These are phyloP conservation scores for Drosophila tsacasi DNA, from an alignment of 1,140 invertebrate genomes.

Conservation along the genomic window DNA sequence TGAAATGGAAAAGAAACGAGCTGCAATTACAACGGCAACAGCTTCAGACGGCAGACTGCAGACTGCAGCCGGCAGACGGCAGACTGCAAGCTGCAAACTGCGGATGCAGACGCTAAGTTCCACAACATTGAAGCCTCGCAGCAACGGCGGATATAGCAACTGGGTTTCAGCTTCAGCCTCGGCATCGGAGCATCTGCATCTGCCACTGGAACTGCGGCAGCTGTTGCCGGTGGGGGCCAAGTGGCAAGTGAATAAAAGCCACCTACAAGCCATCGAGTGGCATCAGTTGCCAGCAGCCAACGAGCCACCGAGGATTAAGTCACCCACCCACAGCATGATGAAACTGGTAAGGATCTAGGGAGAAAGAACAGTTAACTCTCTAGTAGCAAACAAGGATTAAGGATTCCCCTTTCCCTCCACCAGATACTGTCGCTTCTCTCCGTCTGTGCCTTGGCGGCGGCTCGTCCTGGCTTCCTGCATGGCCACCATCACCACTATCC, in stretches of 20 bases:
- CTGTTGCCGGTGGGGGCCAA: constrained; percentile 31
- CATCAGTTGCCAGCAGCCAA: constrained; percentile 78
- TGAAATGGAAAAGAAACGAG: constrained; percentile 61
- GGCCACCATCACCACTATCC: constrained; percentile 77
- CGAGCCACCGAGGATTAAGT: constrained; percentile 41
- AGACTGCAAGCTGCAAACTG: constrained; percentile 47
- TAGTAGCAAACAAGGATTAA: neutral
- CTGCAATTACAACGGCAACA: constrained; percentile 67
- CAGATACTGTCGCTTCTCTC: constrained; percentile 60
- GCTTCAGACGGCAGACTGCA: constrained; percentile 28
- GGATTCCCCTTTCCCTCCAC: neutral
- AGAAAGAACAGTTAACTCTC: neutral
- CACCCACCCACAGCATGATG: constrained; percentile 58
- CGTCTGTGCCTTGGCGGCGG: constrained; percentile 57
- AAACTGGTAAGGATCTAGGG: constrained; percentile 70
- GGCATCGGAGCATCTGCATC: constrained; percentile 77
- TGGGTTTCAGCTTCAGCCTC: constrained; percentile 13
- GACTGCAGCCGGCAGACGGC: neutral
- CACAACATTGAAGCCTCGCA: constrained; percentile 57
- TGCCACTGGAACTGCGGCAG: constrained; percentile 50
- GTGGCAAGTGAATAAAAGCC: constrained; percentile 80
- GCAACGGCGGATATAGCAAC: constrained; percentile 70
- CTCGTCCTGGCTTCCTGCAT: constrained; percentile 79
- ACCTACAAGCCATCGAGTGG: constrained; percentile 47
- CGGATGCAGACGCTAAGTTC: constrained; percentile 64